A percentile compares a stretch with the other conserved stretches of the same genome.
Evolutionary conservation across 2,113 vertebrate species (phyloP).

Genomic region (Perca schrenkii): DNA sequence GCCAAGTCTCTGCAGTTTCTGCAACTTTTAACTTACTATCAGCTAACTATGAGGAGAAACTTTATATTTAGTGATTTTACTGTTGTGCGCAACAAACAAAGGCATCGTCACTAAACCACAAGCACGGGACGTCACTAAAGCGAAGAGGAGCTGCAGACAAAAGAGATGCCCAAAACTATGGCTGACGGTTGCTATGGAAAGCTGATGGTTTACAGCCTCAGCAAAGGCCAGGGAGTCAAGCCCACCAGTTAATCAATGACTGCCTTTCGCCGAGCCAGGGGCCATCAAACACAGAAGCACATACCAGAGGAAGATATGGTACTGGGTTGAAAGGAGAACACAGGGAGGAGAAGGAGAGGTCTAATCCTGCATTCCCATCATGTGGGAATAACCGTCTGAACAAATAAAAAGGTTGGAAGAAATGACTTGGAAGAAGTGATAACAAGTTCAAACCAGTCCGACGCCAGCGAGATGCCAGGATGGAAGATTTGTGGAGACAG

Average conservation of each 20-base stretch:
- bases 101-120: not conserved
- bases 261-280: constrained; percentile 24
- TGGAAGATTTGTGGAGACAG: constrained; percentile 24
- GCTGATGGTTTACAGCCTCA: constrained; percentile 67
- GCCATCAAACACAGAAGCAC: constrained; percentile 55
- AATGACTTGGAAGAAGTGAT: constrained; percentile 42
- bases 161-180: constrained; percentile 55
- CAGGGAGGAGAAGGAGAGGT: constrained; percentile 13
- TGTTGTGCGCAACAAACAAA: constrained; percentile 40
- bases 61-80: constrained; percentile 5
- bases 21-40: not conserved
- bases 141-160: constrained; percentile 60
- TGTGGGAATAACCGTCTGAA: constrained; percentile 24
- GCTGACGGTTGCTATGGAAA: constrained; percentile 74
- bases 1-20: not conserved
- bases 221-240: constrained; percentile 70
- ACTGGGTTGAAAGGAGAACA: constrained; percentile 16
- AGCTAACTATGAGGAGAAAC: constrained; percentile 1
- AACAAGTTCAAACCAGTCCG: constrained; percentile 19
- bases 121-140: constrained; percentile 33
- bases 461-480: constrained; percentile 19
- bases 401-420: constrained; percentile 36
- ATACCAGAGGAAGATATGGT: constrained; percentile 61
- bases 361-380: constrained; percentile 22
- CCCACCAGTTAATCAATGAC: constrained; percentile 74